Percentiles rank a stretch among this genome's conserved stretches.
Conservation (phyloP, 2,888 invertebrate genomes). For the Cotesia congregata region DNA sequence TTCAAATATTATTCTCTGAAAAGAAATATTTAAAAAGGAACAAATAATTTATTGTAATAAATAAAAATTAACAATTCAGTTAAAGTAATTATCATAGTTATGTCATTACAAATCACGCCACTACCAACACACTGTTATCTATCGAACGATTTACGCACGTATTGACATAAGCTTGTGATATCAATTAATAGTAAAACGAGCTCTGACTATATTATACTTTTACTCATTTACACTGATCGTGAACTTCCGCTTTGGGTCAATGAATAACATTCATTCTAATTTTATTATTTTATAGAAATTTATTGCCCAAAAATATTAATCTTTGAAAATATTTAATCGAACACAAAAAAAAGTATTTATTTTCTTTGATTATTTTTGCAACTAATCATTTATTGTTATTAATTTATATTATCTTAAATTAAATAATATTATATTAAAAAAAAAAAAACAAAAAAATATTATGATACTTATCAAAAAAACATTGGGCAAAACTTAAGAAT, state of each 20-base stretch:
- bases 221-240: neutral
- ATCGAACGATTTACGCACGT: constrained; percentile 13
- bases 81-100: constrained; percentile 1
- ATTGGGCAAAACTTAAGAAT: neutral
- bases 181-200: neutral
- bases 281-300: neutral
- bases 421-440: no score
- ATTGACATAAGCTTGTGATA: neutral
- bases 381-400: no score
- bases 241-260: constrained; percentile 13
- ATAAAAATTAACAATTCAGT: neutral
- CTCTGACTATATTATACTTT: neutral
- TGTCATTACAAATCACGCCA: constrained; percentile 10
- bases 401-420: no score
- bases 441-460: no score
- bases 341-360: neutral
- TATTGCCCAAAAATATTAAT: neutral
- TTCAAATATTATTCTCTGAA: no score
- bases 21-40: neutral
- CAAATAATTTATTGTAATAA: neutral
- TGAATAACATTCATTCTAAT: neutral
- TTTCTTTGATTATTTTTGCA: no score
- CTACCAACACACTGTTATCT: neutral
- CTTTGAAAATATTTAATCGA: neutral
- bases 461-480: no score